Evolutionary conservation across 2,888 invertebrate genomes (phyloP).

Genomic region (Hydriomena furcata): DNA sequence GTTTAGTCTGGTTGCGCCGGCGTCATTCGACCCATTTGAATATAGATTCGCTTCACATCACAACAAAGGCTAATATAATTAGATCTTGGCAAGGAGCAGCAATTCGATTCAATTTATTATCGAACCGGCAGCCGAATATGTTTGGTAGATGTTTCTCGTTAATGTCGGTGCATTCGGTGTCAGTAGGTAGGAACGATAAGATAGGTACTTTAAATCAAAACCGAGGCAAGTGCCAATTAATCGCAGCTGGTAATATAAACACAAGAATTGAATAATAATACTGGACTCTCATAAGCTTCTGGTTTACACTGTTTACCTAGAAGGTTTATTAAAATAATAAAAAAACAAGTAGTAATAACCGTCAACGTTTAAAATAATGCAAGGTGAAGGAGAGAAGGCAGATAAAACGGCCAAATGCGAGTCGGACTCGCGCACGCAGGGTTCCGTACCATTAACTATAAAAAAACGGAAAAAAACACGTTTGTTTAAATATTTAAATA

Average conservation of each 20-base stretch:
- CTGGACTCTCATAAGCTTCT: too few species aligned
- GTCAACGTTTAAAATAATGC: too few species aligned
- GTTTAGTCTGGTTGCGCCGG: slow-evolving; percentile 38
- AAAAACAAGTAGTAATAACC: too few species aligned
- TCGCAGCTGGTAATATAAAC: not conserved
- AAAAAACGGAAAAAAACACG: too few species aligned
- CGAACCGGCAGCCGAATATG: slow-evolving; percentile 36
- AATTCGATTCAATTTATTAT: slow-evolving; percentile 59
- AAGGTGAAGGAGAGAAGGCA: too few species aligned
- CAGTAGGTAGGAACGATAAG: slow-evolving; percentile 7
- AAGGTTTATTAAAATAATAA: too few species aligned
- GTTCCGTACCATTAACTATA: too few species aligned
- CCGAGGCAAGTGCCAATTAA: slow-evolving; percentile 3
- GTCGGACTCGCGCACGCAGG: too few species aligned
- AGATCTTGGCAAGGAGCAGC: slow-evolving; percentile 63
- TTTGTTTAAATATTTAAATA: too few species aligned
- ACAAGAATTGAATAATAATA: too few species aligned
- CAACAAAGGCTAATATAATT: slow-evolving; percentile 70
- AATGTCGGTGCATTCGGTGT: slow-evolving; percentile 30
- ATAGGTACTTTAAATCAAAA: not conserved
- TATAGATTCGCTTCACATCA: slow-evolving; percentile 36
- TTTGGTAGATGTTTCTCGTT: slow-evolving; percentile 26
- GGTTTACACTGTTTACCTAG: too few species aligned
- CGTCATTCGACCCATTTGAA: slow-evolving; percentile 44
- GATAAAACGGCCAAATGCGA: too few species aligned